phyloP scores from a whole-genome alignment of 2,888 invertebrate genomes.

The Andrena trimmerana region DNA sequence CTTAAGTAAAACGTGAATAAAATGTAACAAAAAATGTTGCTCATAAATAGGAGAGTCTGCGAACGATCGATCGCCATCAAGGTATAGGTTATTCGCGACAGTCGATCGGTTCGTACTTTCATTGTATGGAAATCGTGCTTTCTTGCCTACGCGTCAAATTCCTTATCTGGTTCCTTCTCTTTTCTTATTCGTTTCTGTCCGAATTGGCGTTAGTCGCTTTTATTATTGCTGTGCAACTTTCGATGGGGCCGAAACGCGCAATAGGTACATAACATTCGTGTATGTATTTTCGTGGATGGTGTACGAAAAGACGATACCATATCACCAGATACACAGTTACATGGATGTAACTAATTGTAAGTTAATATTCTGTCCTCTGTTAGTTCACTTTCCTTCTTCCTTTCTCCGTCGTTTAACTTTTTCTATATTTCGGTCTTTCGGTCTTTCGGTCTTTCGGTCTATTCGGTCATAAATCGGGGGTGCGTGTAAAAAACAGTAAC shows the following conservation, averaged over 20 bases:
- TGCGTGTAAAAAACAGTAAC: slow-evolving; percentile 71
- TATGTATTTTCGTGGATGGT: slow-evolving; percentile 56
- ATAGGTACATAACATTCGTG: slow-evolving; percentile 11
- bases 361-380: slow-evolving; percentile 34
- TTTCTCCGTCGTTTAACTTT: slow-evolving; percentile 48
- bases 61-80: slow-evolving; percentile 78
- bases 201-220: slow-evolving; percentile 42
- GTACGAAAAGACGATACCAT: slow-evolving; percentile 67
- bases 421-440: slow-evolving; percentile 10
- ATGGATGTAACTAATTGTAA: slow-evolving; percentile 61
- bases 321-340: slow-evolving; percentile 69
- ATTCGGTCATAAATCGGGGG: slow-evolving; percentile 64
- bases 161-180: slow-evolving; percentile 8
- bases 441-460: slow-evolving; percentile 44
- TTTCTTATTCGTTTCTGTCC: slow-evolving; percentile 4
- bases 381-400: slow-evolving; percentile 27
- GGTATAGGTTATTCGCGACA: slow-evolving; percentile 54
- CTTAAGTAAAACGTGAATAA: slow-evolving; percentile 82
- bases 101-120: slow-evolving; percentile 62
- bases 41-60: slow-evolving; percentile 83
- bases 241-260: slow-evolving; percentile 63
- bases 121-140: slow-evolving; percentile 49
- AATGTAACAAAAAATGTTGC: slow-evolving; percentile 83
- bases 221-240: slow-evolving; percentile 54
- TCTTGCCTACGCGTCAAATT: slow-evolving; percentile 17